Percentiles rank a stretch among this genome's conserved stretches.
Conservation (phyloP, 2,113 vertebrate genomes). For the Amazona guildingii region DNA sequence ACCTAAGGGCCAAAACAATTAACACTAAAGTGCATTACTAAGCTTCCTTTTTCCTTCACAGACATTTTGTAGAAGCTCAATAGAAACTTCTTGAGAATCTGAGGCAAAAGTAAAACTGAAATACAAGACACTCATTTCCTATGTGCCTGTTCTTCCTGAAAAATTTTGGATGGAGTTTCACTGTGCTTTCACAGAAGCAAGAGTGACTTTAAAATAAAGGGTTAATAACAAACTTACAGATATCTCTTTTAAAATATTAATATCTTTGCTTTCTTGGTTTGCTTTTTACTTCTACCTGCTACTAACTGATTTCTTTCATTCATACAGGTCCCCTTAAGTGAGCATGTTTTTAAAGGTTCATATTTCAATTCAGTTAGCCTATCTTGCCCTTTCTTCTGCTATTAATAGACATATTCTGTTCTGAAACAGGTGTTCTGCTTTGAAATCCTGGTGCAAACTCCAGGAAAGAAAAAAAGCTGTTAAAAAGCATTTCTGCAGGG, state of each 20-base stretch:
- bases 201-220: not conserved
- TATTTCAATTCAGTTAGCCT: not conserved
- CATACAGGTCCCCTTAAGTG: not conserved
- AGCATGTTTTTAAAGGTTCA: not conserved
- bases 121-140: not conserved
- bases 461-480: not conserved
- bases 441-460: not conserved
- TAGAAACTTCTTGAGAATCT: not conserved
- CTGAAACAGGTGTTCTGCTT: not conserved
- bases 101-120: not conserved
- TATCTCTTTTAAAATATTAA: not conserved
- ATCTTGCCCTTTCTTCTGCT: not conserved
- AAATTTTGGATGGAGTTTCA: not conserved
- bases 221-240: not conserved
- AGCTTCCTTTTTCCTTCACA: not conserved
- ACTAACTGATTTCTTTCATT: not conserved
- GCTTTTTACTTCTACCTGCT: not conserved
- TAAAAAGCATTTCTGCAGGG: not conserved
- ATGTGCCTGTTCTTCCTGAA: not conserved
- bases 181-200: not conserved
- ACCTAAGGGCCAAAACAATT: not conserved
- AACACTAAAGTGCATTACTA: not conserved
- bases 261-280: not conserved
- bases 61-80: not conserved
- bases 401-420: not conserved